These are phyloP conservation scores for Drosophila kepulauana DNA, from an alignment of 1,140 invertebrate genomes.

Conservation along the genomic window DNA sequence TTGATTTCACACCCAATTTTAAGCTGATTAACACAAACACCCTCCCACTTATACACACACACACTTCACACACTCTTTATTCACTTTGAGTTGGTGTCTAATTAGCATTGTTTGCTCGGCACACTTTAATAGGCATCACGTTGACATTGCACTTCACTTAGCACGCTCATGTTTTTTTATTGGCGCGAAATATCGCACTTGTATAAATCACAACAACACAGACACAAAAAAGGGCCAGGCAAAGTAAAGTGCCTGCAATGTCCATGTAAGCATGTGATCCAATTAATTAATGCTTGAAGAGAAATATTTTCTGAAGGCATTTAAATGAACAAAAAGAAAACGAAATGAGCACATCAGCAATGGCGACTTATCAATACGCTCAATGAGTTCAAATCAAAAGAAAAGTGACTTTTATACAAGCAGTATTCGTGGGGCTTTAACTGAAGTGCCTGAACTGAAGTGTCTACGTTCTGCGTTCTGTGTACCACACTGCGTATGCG, in stretches of 20 bases:
- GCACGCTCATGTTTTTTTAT: constrained; percentile 37
- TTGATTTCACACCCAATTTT: constrained; percentile 68
- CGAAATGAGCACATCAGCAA: constrained; percentile 6
- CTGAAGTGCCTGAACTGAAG: constrained; percentile 3
- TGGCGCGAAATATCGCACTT: constrained; percentile 61
- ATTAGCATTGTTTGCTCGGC: constrained; percentile 57
- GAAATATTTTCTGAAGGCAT: constrained; percentile 35
- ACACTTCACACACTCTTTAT: constrained; percentile 20
- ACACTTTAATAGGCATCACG: constrained; percentile 20
- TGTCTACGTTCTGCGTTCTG: background rate
- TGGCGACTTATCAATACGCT: constrained; percentile 16
- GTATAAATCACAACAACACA: constrained; percentile 31
- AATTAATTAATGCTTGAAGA: constrained; percentile 56
- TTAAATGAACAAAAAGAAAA: constrained; percentile 9
- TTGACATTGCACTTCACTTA: constrained; percentile 12
- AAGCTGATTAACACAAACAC: constrained; percentile 59
- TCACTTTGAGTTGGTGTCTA: constrained; percentile 47
- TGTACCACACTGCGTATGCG: constrained; percentile 40
- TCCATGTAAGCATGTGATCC: constrained; percentile 33
- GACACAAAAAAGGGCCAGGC: background rate
- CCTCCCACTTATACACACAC: too few relatives aligned
- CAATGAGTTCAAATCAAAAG: constrained; percentile 2
- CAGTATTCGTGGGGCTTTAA: constrained; percentile 9
- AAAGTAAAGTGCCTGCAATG: constrained; percentile 25
- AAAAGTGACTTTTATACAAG: constrained; percentile 7